Evolutionary conservation across 1,140 invertebrate genomes (phyloP).

Genomic region (Trissolcus basalis): DNA sequence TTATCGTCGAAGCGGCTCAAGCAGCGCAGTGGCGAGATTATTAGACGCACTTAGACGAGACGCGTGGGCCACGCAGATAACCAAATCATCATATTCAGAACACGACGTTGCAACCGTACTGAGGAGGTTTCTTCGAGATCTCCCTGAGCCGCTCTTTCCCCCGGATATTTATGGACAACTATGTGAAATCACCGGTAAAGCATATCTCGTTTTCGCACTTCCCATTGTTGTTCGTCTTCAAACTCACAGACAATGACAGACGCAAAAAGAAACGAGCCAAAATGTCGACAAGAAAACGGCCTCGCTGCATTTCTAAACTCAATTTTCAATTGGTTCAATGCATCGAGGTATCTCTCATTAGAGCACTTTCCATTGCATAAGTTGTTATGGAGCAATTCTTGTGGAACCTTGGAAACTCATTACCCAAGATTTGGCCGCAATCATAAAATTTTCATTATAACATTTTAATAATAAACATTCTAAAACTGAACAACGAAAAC

Average conservation of each 20-base stretch:
- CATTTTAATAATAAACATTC: too few species aligned
- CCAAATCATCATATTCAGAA: conserved; percentile 83
- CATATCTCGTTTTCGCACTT: conserved; percentile 1
- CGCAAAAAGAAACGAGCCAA: too few species aligned
- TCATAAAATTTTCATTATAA: too few species aligned
- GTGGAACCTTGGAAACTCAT: too few species aligned
- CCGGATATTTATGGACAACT: conserved; percentile 77
- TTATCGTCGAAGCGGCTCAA: conserved; percentile 87
- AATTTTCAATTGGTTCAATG: too few species aligned
- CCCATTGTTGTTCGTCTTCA: too few species aligned
- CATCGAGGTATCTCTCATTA: too few species aligned
- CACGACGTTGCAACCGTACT: conserved; percentile 91
- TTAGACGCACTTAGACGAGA: conserved; percentile 85
- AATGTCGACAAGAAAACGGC: too few species aligned
- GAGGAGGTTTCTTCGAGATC: conserved; percentile 88
- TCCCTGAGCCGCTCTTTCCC: conserved; percentile 84
- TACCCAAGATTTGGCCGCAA: too few species aligned
- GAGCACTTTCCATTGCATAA: conserved; percentile 20
- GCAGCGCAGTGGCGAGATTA: conserved; percentile 85
- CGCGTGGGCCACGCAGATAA: conserved; percentile 88
- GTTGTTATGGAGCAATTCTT: not conserved
- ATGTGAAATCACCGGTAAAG: conserved; percentile 73
- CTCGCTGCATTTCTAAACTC: too few species aligned
- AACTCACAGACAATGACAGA: too few species aligned
- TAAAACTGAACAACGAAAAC: too few species aligned